Percentiles rank a stretch among this genome's conserved stretches.
phyloP scores from a whole-genome alignment of 2,113 vertebrate species.

The Indri indri region DNA sequence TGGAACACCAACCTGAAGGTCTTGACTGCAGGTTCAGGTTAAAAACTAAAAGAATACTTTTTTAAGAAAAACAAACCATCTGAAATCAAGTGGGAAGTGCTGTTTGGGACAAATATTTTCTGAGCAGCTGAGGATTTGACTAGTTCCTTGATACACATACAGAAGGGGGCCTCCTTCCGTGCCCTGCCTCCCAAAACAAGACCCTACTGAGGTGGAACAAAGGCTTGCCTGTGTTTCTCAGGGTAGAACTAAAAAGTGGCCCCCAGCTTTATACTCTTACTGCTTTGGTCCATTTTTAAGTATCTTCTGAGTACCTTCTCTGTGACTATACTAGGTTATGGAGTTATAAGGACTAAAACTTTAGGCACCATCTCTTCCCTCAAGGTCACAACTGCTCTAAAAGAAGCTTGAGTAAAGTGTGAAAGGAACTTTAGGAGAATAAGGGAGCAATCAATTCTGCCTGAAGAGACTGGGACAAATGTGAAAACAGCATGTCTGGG shows the following conservation, averaged over 20 bases:
- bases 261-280: background rate
- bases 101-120: background rate
- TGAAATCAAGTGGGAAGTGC: background rate
- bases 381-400: background rate
- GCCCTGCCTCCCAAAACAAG: background rate
- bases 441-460: background rate
- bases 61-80: background rate
- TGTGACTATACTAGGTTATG: background rate
- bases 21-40: background rate
- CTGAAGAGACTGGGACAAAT: background rate
- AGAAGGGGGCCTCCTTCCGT: background rate
- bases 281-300: background rate
- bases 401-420: background rate
- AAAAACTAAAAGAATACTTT: background rate
- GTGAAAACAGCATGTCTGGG: background rate
- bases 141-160: background rate
- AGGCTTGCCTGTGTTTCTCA: background rate
- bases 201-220: background rate
- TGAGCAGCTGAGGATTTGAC: background rate
- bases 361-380: background rate
- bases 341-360: background rate
- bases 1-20: background rate
- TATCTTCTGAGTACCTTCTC: constrained; percentile 6
- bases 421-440: background rate
- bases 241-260: background rate